A percentile compares a stretch with the other conserved stretches of the same genome.
Conservation (phyloP, 2,888 invertebrate genomes). For the Hydraecia micacea region DNA sequence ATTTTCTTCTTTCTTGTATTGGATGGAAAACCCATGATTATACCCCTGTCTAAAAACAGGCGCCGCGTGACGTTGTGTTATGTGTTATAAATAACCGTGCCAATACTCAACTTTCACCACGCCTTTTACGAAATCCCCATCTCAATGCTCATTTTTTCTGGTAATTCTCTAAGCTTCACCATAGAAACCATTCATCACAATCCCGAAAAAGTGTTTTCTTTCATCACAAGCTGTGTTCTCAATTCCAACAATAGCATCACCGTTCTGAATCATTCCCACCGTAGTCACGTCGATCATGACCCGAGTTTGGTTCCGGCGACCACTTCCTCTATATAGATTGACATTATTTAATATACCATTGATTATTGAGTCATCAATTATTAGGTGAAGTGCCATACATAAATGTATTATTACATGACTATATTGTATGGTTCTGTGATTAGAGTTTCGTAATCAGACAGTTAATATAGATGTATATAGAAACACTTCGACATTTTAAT, state of each 20-base stretch:
- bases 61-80: no score
- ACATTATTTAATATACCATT: conserved; percentile 51
- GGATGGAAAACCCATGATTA: background rate
- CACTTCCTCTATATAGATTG: conserved; percentile 54
- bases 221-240: conserved; percentile 39
- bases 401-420: background rate
- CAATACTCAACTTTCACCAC: background rate
- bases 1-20: background rate
- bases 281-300: conserved; percentile 57
- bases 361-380: conserved; percentile 50
- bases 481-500: no score
- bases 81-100: background rate
- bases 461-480: background rate
- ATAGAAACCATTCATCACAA: background rate
- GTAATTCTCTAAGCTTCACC: background rate
- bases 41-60: background rate
- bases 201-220: conserved; percentile 25
- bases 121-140: background rate
- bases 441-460: background rate
- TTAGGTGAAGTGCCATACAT: conserved; percentile 21
- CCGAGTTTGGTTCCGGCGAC: conserved; percentile 62
- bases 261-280: conserved; percentile 41
- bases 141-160: background rate
- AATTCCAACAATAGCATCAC: conserved; percentile 42
- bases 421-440: background rate